Evolutionary conservation across 2,797 vertebrate genomes (phyloP).

Genomic region (Diglossa cyanea): DNA sequence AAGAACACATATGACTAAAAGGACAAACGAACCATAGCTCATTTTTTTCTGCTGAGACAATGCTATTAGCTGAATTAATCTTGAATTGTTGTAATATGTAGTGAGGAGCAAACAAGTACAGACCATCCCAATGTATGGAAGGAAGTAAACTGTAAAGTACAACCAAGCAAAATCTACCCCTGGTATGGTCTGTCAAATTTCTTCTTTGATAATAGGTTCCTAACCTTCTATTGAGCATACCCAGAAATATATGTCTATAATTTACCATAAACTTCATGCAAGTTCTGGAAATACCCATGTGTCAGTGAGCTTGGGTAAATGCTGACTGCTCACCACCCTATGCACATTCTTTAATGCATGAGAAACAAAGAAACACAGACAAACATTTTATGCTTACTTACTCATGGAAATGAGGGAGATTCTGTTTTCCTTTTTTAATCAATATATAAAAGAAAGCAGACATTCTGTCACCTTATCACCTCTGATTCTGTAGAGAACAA

Average conservation of each 20-base stretch:
- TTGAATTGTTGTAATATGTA: background rate
- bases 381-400: background rate
- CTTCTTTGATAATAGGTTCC: background rate
- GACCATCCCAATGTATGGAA: background rate
- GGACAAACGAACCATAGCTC: background rate
- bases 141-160: background rate
- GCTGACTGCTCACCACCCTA: background rate
- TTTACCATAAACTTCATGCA: background rate
- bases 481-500: constrained; percentile 3
- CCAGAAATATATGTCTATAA: background rate
- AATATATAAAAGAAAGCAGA: constrained; percentile 50
- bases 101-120: background rate
- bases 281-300: background rate
- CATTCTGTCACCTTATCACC: constrained; percentile 8
- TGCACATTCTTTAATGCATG: background rate
- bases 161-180: background rate
- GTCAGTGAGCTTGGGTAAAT: background rate
- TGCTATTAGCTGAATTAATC: background rate
- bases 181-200: background rate
- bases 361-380: background rate
- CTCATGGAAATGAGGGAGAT: background rate
- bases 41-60: background rate
- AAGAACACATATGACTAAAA: background rate
- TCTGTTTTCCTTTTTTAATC: constrained; percentile 40
- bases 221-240: background rate